A percentile compares a stretch with the other conserved stretches of the same genome.
phyloP scores from a whole-genome alignment of 2,113 vertebrate species.

The Anarhynchus alexandrinus region DNA sequence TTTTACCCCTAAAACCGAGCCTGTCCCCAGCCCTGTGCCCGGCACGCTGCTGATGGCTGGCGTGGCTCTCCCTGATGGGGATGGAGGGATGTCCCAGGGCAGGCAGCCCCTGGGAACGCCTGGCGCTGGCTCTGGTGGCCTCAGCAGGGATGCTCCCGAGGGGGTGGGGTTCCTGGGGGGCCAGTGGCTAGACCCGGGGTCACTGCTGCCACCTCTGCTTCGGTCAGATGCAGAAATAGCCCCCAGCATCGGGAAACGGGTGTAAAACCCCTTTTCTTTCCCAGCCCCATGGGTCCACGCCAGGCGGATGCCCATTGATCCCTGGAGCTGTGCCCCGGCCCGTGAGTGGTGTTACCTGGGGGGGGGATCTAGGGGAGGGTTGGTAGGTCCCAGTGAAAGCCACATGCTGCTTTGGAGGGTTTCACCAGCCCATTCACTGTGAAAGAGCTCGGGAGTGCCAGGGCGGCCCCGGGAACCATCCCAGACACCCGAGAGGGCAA shows the following conservation, averaged over 20 bases:
- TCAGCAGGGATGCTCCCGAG: not conserved
- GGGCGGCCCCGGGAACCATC: not conserved
- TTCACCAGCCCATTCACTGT: not conserved
- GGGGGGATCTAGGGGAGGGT: no score
- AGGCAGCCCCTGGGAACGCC: not conserved
- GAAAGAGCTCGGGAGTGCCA: not conserved
- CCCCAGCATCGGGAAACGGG: not conserved
- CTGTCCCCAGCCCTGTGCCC: not conserved
- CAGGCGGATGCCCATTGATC: not conserved
- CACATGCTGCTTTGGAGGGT: not conserved
- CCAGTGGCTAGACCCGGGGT: not conserved
- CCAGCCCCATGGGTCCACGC: accelerated
- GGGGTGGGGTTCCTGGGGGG: not conserved
- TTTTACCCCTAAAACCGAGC: not conserved
- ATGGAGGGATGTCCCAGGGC: not conserved
- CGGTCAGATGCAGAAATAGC: not conserved
- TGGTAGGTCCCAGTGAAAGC: not conserved
- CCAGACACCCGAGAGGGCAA: accelerated
- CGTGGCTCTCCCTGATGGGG: not conserved
- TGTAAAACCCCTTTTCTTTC: not conserved
- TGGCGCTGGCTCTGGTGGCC: not conserved
- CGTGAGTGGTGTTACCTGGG: not conserved
- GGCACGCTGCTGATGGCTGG: accelerated
- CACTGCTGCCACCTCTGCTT: not conserved
- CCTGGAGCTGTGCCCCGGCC: not conserved